These are phyloP conservation scores for Bubo scandiacus DNA, from an alignment of 2,113 vertebrate species.

Conservation along the genomic window DNA sequence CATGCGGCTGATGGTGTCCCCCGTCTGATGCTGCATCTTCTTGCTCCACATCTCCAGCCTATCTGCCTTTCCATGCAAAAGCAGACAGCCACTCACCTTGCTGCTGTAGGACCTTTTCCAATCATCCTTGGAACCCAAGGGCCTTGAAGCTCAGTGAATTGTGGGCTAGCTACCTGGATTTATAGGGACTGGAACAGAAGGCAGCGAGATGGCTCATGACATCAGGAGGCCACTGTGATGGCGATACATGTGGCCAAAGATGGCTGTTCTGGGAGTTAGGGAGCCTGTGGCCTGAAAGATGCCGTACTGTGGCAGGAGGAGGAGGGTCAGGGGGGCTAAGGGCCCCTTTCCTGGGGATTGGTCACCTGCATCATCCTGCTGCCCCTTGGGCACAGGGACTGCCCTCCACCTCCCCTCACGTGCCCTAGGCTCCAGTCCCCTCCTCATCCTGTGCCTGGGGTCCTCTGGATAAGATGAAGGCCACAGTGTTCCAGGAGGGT, in stretches of 20 bases:
- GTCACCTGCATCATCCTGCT: not conserved
- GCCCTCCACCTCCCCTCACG: not conserved
- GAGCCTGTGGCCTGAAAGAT: not conserved
- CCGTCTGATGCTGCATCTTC: not conserved
- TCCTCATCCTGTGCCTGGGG: not conserved
- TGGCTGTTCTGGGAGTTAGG: not conserved
- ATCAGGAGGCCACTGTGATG: not conserved
- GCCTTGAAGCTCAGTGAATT: not conserved
- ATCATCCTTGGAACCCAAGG: not conserved
- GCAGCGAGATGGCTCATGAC: not conserved
- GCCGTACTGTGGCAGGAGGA: not conserved
- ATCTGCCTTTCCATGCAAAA: not conserved
- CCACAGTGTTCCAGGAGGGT: not conserved
- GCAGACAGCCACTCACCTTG: not conserved
- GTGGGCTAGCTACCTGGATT: not conserved
- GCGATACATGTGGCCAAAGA: not conserved
- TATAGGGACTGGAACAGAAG: not conserved
- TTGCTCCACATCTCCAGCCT: fast-evolving
- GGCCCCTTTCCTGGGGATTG: not conserved
- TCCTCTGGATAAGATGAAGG: not conserved
- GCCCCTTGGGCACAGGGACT: not conserved
- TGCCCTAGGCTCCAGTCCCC: not conserved
- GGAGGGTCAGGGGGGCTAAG: not conserved
- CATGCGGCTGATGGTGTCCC: not conserved
- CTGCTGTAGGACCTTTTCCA: not conserved